Evolutionary conservation across 92 coral and sea anemone genomes (phyloP), one percentile per base, ranked within the genome.

Genomic region (Siderastrea siderea): DNA sequence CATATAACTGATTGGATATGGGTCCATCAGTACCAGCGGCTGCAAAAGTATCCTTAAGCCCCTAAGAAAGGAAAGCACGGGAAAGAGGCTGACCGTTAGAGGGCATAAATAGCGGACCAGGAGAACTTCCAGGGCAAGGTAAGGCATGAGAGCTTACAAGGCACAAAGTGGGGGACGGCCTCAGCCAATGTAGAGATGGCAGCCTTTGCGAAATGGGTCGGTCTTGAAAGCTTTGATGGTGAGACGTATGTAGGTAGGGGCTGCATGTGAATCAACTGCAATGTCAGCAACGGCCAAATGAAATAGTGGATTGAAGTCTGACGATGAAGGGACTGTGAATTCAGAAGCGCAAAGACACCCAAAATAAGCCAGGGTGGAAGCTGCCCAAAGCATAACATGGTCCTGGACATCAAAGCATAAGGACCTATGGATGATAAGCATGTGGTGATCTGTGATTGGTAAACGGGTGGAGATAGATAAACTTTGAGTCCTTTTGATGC

Each of bases 31-130:
- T 70, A 13, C 74, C 74, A 2, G 50, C 51, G 12, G 54, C 53
- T 70, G 26, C 53, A 47, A 69, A 15, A 47, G 6, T 26, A 26
- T 26, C 38, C 38, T 26, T 26, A 26, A 26, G 38, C 38, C 38
- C 38, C 38, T 26, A 26, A 45, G 47, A 13, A 4, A 76, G 15
- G 15, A 52, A 19, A 14, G 26, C 47, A 14, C 0, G 11, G 38
- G 76, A 61, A 63, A 62, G 76, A 8, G 44, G 77, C 26, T 45
- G 76, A 61, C 77, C 84, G 48, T 60, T 17, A 1, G 57, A 47
- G 61, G 5, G 43, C 4, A 47, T 6, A 57, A 75, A 75, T 8
- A 75, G 74, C 4, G 80, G 80, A 53, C 83, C 83, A 16, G 83
- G 83, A n/a, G 83, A 54, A 13, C 12, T 10, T n/a, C 83, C 83